Evolutionary conservation across 2,888 invertebrate genomes (phyloP).

Genomic region (Prosopocoilus inquinatus): DNA sequence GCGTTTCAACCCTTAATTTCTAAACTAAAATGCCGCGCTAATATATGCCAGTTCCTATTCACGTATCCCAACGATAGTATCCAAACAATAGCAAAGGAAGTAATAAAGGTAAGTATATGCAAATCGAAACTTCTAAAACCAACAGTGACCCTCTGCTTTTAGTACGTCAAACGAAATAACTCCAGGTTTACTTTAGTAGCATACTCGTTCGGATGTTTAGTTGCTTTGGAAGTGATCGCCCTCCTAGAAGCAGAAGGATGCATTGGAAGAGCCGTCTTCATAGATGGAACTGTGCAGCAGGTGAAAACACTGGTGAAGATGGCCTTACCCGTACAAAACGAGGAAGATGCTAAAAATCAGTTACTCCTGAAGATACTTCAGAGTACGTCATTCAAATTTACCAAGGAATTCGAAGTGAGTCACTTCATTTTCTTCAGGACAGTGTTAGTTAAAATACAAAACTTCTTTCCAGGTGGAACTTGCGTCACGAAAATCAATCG

Average conservation of each 20-base stretch:
- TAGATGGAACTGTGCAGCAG: constrained; percentile 62
- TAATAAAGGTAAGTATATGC: constrained; percentile 54
- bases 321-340: neutral
- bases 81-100: constrained; percentile 53
- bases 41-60: constrained; percentile 56
- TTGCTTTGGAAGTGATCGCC: constrained; percentile 72
- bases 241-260: constrained; percentile 63
- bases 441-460: too few relatives aligned
- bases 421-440: too few relatives aligned
- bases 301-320: neutral
- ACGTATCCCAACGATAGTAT: constrained; percentile 51
- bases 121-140: too few relatives aligned
- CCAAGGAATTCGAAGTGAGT: too few relatives aligned
- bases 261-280: constrained; percentile 62
- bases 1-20: constrained; percentile 55
- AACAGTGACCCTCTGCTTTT: too few relatives aligned
- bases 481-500: too few relatives aligned
- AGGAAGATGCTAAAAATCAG: too few relatives aligned
- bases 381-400: too few relatives aligned
- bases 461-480: too few relatives aligned
- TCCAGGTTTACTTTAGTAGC: constrained; percentile 69
- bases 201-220: constrained; percentile 80
- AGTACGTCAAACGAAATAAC: too few relatives aligned
- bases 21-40: constrained; percentile 54
- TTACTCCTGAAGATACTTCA: too few relatives aligned